Evolutionary conservation across 2,797 vertebrate species (phyloP), one percentile per base, ranked within the genome.

Genomic region (Enteromius fasciolatus): DNA sequence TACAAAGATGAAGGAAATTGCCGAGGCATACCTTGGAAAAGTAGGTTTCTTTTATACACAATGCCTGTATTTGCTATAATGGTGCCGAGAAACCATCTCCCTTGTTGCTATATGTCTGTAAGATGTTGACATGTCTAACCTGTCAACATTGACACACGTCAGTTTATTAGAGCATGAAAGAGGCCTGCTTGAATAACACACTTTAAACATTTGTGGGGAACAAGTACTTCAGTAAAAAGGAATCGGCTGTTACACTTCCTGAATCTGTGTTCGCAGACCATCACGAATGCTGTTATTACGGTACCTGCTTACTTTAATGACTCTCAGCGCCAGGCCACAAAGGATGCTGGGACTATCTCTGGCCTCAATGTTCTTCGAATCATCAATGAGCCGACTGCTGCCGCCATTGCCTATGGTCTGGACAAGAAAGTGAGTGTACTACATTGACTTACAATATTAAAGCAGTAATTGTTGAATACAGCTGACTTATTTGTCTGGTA

Each of bases 321-420:
- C 81, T 98, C 97, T 59, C 98, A 98, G 90, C 95, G 96, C 12
- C 98, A 99, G 90, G 97, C 97, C 1, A 99, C 98, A 3, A 95
- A 95, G 89, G 94, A 95, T 39, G 94, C 94, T 9, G 94, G 94
- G 33, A 94, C 91, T 48, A 95, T 95, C 86, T 93, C 94, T 80
- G 94, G 94, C 0, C 91, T 95, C 1, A 94, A 95, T 67, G 89
- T 95, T 7, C 92, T 95, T 28, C 92, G 93, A 73, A 95, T 95
- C 83, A 95, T 95, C 85, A 95, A 95, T 4, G 94, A 95, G 57
- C 94, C 94, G 0, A 95, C 94, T 1, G 94, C 94, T 59, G 94
- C 94, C 81, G 94, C 94, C 63, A 95, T 95, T 39, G 94, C 94
- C 18, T 95, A 94, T 23, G 94, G 94, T 31, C 85, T 95, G 73